phyloP scores from a whole-genome alignment of 1,140 invertebrate genomes.

The Amphibalanus amphitrite region DNA sequence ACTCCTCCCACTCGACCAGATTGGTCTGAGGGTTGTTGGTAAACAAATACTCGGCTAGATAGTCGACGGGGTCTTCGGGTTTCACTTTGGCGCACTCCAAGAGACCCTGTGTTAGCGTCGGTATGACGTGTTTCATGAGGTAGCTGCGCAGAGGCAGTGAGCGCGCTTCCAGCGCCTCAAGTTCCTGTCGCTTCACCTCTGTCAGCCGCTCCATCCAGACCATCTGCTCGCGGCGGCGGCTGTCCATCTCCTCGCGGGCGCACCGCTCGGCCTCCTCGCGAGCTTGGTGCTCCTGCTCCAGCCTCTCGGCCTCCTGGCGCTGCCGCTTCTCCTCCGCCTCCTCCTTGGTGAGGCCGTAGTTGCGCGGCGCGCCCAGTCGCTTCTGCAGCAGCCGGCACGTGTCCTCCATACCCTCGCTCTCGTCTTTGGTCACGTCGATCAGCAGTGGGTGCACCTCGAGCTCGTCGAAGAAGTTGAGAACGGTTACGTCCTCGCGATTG shows the following conservation, averaged over 20 bases:
- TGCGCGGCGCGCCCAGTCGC: background rate
- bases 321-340: background rate
- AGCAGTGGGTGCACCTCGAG: background rate
- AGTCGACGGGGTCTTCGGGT: background rate
- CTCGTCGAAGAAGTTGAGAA: constrained; percentile 1
- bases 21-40: background rate
- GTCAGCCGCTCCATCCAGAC: background rate
- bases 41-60: background rate
- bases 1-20: background rate
- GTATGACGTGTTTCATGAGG: background rate
- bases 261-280: background rate
- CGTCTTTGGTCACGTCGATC: background rate
- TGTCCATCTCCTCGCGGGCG: background rate
- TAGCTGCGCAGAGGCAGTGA: background rate
- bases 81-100: background rate
- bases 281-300: background rate
- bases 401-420: background rate
- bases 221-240: background rate
- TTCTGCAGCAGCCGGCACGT: background rate
- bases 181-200: background rate
- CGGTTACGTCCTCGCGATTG: background rate
- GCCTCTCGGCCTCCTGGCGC: background rate
- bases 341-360: background rate
- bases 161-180: background rate
- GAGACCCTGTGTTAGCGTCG: background rate